Evolutionary conservation across 2,797 vertebrate species (phyloP).

Genomic region (Rhodeus uyekii): DNA sequence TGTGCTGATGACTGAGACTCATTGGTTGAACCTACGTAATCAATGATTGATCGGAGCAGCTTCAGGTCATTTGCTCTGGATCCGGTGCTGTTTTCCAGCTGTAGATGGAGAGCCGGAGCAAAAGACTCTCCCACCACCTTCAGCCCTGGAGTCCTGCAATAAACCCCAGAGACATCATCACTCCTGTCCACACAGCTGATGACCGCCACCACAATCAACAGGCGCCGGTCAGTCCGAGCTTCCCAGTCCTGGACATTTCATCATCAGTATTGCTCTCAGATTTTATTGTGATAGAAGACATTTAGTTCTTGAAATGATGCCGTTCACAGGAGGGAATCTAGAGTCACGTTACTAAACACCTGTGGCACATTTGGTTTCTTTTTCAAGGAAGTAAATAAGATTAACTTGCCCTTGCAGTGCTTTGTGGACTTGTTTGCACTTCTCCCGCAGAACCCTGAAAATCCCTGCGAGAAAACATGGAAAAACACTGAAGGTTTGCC

Average conservation of each 20-base stretch:
- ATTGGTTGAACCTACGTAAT: constrained; percentile 79
- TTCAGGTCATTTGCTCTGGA: constrained; percentile 85
- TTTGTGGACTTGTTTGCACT: constrained; percentile 83
- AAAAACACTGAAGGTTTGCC: neutral
- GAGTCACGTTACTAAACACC: neutral
- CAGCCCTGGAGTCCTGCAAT: constrained; percentile 82
- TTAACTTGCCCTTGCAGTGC: constrained; percentile 85
- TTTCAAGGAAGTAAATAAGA: constrained; percentile 18
- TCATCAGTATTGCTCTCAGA: neutral
- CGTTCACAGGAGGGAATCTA: neutral
- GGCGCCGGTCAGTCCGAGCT: neutral
- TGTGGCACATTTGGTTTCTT: neutral
- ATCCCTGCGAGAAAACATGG: constrained; percentile 73
- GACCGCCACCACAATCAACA: neutral
- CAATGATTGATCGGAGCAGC: constrained; percentile 83
- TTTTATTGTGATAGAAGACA: too few species aligned
- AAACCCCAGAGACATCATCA: neutral
- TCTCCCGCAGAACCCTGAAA: constrained; percentile 84
- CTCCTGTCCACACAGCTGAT: neutral
- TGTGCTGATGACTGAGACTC: neutral
- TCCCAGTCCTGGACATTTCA: neutral
- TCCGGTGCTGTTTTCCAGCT: constrained; percentile 83
- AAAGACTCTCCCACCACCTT: constrained; percentile 84
- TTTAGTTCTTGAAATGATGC: too few species aligned
- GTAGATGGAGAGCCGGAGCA: constrained; percentile 89